A percentile compares a stretch with the other conserved stretches of the same genome.
These are phyloP conservation scores for Rhea pennata DNA, from an alignment of 2,113 vertebrate genomes.

Conservation along the genomic window DNA sequence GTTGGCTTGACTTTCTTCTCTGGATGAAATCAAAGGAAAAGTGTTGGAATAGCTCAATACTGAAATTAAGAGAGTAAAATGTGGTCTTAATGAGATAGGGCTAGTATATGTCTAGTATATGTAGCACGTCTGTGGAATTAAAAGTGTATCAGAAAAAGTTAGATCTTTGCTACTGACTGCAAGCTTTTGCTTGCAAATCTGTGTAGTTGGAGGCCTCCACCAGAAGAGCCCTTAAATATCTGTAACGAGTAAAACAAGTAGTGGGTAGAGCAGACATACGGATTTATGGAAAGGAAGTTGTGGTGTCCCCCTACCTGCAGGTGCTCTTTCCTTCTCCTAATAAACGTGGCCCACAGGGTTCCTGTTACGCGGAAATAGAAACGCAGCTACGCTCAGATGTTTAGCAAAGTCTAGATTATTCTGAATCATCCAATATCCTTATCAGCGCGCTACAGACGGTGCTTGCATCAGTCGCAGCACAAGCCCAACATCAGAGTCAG, in stretches of 20 bases:
- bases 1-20: neutral
- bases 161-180: neutral
- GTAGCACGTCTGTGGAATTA: neutral
- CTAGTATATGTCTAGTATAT: neutral
- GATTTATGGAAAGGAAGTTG: neutral
- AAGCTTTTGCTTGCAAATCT: too few relatives aligned
- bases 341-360: neutral
- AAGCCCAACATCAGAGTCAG: neutral
- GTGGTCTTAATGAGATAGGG: neutral
- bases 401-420: slow-evolving; percentile 49
- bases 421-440: slow-evolving; percentile 57
- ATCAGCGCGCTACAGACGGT: slow-evolving; percentile 27
- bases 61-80: neutral
- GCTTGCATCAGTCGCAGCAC: slow-evolving; percentile 35
- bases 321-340: neutral
- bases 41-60: neutral
- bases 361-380: neutral
- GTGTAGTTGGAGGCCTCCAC: fast-evolving
- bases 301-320: neutral
- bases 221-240: neutral
- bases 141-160: neutral
- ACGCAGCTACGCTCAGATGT: neutral
- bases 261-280: neutral
- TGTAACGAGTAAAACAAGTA: too few relatives aligned
- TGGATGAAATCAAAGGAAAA: neutral